Evolutionary conservation across 1,140 invertebrate species (phyloP).

Genomic region (Macrosteles quadrilineatus): DNA sequence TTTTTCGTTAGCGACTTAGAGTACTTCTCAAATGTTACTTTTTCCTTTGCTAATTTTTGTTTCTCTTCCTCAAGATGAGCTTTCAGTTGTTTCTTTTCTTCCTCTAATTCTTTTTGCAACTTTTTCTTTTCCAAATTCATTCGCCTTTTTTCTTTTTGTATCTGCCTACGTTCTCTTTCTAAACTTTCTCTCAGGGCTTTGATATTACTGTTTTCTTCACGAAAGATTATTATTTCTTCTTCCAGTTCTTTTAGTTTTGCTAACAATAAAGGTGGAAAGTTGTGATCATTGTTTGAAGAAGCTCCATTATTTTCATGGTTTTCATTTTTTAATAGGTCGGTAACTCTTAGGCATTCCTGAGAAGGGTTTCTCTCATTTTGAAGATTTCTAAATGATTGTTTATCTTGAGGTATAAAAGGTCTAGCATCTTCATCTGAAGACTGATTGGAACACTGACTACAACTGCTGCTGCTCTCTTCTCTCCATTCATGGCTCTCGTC

Average conservation of each 20-base stretch:
- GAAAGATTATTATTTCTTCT: slow-evolving; percentile 67
- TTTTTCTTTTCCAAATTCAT: slow-evolving; percentile 53
- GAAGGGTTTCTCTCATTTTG: background rate
- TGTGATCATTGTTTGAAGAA: too few species aligned
- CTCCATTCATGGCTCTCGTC: slow-evolving; percentile 6
- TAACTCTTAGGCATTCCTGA: too few species aligned
- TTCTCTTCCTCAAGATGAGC: slow-evolving; percentile 63
- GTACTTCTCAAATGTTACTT: slow-evolving; percentile 51
- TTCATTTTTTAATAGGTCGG: too few species aligned
- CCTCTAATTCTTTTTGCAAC: slow-evolving; percentile 58
- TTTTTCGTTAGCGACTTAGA: slow-evolving; percentile 65
- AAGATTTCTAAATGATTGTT: background rate
- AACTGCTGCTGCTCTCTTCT: background rate
- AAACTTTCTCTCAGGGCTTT: slow-evolving; percentile 26
- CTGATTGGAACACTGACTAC: background rate
- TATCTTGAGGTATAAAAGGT: slow-evolving; percentile 23
- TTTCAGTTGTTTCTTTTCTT: slow-evolving; percentile 59
- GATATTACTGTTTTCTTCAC: slow-evolving; percentile 62
- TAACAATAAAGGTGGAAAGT: too few species aligned
- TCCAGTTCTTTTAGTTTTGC: slow-evolving; percentile 45
- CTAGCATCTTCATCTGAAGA: slow-evolving; percentile 14
- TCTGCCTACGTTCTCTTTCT: too few species aligned
- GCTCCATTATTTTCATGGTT: too few species aligned
- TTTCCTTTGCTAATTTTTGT: slow-evolving; percentile 66
- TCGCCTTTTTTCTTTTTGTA: slow-evolving; percentile 38